Conservation (phyloP, 1,140 invertebrate species). For the Antheraea pernyi region DNA sequence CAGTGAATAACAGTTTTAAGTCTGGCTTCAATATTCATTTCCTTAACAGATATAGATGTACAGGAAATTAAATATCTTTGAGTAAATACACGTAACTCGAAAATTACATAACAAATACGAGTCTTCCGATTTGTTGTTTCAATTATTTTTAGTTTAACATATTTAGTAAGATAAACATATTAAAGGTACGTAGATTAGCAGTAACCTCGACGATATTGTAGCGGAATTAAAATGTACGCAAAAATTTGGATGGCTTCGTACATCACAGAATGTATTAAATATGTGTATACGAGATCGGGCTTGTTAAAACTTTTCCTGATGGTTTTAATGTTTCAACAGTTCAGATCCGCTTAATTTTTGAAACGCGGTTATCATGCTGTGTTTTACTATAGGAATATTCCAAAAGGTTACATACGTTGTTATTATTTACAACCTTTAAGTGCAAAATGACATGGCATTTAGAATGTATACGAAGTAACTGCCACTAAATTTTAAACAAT, state of each 20-base stretch:
- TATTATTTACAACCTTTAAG: not conserved
- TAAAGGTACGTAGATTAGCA: not conserved
- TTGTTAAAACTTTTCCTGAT: not conserved
- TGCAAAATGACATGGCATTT: no score
- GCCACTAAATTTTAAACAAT: no score
- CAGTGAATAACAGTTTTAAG: not conserved
- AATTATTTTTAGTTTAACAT: not conserved
- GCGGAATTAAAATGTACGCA: not conserved
- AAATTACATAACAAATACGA: not conserved
- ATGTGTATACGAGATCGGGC: not conserved
- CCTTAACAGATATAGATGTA: not conserved
- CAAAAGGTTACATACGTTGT: not conserved
- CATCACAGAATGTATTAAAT: not conserved
- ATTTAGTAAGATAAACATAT: not conserved
- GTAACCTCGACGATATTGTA: not conserved
- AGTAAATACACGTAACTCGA: not conserved
- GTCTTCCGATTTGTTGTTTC: not conserved
- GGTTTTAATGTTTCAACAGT: not conserved
- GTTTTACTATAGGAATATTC: not conserved
- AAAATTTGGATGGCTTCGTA: not conserved
- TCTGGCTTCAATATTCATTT: not conserved
- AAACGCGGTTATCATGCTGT: not conserved
- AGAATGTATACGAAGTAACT: no score
- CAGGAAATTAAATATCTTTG: not conserved
- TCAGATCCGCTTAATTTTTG: not conserved